Evolutionary conservation across 2,888 invertebrate genomes (phyloP), one percentile per base, ranked within the genome.

Genomic region (Epirrita christyi): DNA sequence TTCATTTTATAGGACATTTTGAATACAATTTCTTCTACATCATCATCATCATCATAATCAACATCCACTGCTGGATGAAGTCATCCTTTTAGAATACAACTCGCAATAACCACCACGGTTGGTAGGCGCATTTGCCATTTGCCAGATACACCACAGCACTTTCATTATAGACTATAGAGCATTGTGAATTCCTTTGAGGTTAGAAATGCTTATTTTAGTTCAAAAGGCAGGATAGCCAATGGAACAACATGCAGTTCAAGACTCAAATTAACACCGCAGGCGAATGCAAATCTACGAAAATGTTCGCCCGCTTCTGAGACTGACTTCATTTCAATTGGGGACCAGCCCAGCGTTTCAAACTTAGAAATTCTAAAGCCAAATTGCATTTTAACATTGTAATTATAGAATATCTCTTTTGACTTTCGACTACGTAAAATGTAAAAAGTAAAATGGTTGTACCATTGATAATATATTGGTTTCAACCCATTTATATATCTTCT

Each of bases 261-360:
- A n/a, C n/a, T n/a, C n/a, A 27, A 48, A 48, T 48, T 40, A 40
- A 11, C 45, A 40, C 11, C 13, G 3, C 46, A 21, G 47, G 37
- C 47, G 21, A 27, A 51, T 43, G 51, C 44, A 52, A 52, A 52
- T 47, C 38, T 51, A 51, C 36, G 36, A 36, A 38, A 38, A 38
- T 38, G 38, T 38, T 36, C 36, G 11, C n/a, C 11, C 11, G 7
- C 38, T 38, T 38, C 11, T 29, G n/a, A 42, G 34, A 47, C 34
- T 27, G 44, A 15, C 36, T 10, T 51, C 38, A 44, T 27, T 38
- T 37, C 36, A 43, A 36, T 51, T 43, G 37, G 43, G 51, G 44
- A 44, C 51, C 37, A 44, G 38, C 38, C 44, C 15, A 29, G 50
- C 41, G 32, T 44, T 44, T 44, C 44, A 6, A 14, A 0, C 9